Conservation (phyloP, 2,113 vertebrate species). For the Thamnophis sirtalis region DNA sequence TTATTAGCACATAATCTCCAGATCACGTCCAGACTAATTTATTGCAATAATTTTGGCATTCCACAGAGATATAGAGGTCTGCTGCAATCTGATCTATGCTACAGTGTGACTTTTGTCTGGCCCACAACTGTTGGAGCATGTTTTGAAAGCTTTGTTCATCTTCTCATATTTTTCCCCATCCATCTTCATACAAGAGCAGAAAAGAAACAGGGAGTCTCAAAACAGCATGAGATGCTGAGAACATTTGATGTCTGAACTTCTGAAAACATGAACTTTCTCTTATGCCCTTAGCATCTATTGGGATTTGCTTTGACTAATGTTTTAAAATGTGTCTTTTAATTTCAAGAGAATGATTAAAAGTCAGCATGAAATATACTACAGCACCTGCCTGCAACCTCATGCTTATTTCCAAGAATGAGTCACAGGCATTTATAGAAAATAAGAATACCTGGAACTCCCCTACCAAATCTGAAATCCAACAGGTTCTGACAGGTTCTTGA, state of each 20-base stretch:
- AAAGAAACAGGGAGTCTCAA: not conserved
- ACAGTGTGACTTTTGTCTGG: not conserved
- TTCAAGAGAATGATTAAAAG: not conserved
- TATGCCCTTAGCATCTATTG: not conserved
- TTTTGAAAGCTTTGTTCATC: not conserved
- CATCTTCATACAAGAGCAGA: not conserved
- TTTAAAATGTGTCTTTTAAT: not conserved
- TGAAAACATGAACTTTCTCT: not conserved
- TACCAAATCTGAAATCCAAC: not conserved
- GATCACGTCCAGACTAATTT: conserved; percentile 49
- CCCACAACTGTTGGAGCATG: not conserved
- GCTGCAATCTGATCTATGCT: conserved; percentile 39
- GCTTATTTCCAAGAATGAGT: not conserved
- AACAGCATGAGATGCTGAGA: not conserved
- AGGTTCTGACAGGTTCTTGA: too few species aligned
- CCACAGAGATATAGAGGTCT: conserved; percentile 42
- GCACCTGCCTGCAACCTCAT: not conserved
- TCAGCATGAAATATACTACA: not conserved
- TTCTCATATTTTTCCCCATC: not conserved
- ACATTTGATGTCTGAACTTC: not conserved
- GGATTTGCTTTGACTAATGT: not conserved
- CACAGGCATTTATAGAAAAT: not conserved
- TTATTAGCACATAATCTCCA: conserved; percentile 35
- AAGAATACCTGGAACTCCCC: not conserved
- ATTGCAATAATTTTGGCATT: conserved; percentile 56